Base-by-base conservation (phyloP, 2,113 vertebrate genomes). In the Pantherophis guttatus region DNA sequence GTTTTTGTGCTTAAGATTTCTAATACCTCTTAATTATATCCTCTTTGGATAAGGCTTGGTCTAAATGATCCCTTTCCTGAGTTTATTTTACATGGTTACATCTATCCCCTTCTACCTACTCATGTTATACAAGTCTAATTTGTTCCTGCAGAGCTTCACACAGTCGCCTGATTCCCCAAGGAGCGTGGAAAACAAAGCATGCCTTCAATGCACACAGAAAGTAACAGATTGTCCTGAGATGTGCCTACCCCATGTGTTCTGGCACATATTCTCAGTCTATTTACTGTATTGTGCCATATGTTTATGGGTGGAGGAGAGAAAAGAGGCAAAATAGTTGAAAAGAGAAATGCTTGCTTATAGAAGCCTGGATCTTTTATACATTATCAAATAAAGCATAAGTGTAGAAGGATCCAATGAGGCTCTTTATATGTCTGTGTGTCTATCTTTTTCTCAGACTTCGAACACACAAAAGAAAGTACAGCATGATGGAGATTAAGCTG, bases 181-280 rank as follows among this genome's bases (percentile, higher is more conserved):
- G 93, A 96, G 94, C 94, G 24, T 90, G 95, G 96, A 97, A 96
- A 93, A 94, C 93, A 97, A 95, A 96, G 93, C 65, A 92, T 50
- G 90, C 91, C 96, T 97, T 97, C 90, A 97, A 88, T 88, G 70
- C 93, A 96, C 92, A 58, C 62, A 96, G 90, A 96, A 94, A 97
- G 92, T 8, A 95, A 97, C 97, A 98, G 97, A 97, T 97, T 98
- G 96, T 96, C 91, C 96, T 95, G 96, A 95, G 92, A 88, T 97
- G 95, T 97, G 96, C 95, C 95, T 94, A 96, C 95, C 95, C 95
- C 97, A 96, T 97, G 97, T 97, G 96, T 97, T 97, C 97, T 98
- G 96, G 97, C 97, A 98, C 97, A 97, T 96, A 94, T 94, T 91
- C 75, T 96, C 96, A 90, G 93, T 97, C n/a, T 97, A 97, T 97